Evolutionary conservation across 2,888 invertebrate species (phyloP), one percentile per base, ranked within the genome.

Genomic region (Rhamphomyia laevipes): DNA sequence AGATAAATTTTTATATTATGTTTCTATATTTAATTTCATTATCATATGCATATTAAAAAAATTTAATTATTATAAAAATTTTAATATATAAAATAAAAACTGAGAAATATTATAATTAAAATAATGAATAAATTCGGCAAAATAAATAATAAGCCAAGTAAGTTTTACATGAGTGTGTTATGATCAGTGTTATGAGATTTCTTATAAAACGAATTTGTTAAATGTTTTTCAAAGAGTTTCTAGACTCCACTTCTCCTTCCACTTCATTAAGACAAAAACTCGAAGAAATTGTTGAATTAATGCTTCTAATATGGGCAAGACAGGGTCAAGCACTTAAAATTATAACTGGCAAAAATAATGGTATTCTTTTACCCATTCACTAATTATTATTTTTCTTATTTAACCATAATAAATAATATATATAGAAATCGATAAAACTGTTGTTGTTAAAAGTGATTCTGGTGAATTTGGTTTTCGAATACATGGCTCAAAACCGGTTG

Each of bases 381-480:
- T 71, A 71, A 74, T 53, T 56, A 58, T 60, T 61, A 56, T 60
- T 48, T 35, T 37, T 42, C 40, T 10, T 7, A 38, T 38, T 38
- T 15, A 12, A 15, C n/a, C 11, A 38, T n/a, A n/a, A n/a, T n/a
- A 37, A 5, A 13, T 37, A 13, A 10, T 13, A 35, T n/a, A 13
- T 12, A 35, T 72, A 92, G 92, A 89, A 69, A 84, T 87, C 62
- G 91, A 92, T 73, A 91, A 92, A 70, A 84, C 84, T 16, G 86
- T 93, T 31, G 77, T 85, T 47, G 86, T 92, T 5, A 81, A 82
- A 56, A 81, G 88, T 46, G 85, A 86, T 58, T 82, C 84, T 21
- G 89, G 89, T 35, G 94, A 93, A 65, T 95, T 93, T 66, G 94
- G 94, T 13, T 93, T 96, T 69, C 81, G 95, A 53, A 93, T 96